These are phyloP conservation scores for Heliconius erato DNA, from an alignment of 2,888 invertebrate genomes.

Conservation along the genomic window DNA sequence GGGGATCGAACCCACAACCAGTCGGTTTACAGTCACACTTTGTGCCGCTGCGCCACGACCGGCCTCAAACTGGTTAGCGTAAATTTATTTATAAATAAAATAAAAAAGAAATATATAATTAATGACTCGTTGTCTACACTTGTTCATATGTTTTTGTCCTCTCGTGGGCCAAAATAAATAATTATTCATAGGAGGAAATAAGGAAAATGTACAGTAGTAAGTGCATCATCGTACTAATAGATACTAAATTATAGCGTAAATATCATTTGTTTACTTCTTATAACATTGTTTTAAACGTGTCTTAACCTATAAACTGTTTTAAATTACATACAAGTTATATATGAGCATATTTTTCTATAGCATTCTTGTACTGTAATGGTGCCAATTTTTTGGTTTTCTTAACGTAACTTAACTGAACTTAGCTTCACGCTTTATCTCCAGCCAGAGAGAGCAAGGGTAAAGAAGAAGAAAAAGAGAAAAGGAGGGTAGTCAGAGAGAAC, in stretches of 20 bases:
- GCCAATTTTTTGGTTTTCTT: too few species aligned
- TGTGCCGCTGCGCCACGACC: too few species aligned
- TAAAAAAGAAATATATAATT: not conserved
- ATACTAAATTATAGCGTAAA: not conserved
- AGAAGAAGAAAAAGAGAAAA: too few species aligned
- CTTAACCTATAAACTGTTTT: not conserved
- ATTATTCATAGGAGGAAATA: slow-evolving; percentile 22
- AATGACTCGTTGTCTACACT: not conserved
- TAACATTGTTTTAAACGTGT: not conserved
- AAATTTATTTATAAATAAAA: too few species aligned
- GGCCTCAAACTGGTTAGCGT: too few species aligned
- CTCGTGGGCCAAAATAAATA: not conserved
- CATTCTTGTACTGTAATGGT: not conserved
- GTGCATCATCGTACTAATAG: not conserved
- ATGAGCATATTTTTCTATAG: too few species aligned
- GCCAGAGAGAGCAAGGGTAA: too few species aligned
- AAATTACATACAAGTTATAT: not conserved
- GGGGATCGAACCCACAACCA: too few species aligned
- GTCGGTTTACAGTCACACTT: too few species aligned
- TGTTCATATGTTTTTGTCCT: slow-evolving; percentile 2
- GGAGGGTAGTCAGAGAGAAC: too few species aligned
- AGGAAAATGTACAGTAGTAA: not conserved
- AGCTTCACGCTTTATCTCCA: too few species aligned
- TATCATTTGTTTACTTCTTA: not conserved
- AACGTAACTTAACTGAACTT: too few species aligned